Base-by-base conservation (phyloP, 2,113 vertebrate species). In the Apodemus speciosus region DNA sequence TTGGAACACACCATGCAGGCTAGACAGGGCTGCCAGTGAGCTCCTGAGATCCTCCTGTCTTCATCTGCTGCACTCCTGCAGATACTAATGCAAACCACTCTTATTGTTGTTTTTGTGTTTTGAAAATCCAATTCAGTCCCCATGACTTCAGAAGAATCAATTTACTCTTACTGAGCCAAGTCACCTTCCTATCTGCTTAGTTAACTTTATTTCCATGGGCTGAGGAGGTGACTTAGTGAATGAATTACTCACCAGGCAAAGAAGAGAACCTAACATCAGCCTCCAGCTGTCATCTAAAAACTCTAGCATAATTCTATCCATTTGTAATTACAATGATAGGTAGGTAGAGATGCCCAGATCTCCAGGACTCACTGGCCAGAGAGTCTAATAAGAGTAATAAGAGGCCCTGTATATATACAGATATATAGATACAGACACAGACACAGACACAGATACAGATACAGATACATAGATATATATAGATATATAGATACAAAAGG, bases 121-220 rank as follows among this genome's bases (percentile, higher is more conserved):
- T 64, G 2, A 18, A 35, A 64, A 10, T 84, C 58, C 46, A 66
- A 46, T 8, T 16, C 58, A 62, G 15, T 43, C 2, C 25, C 32
- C 4, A 3, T 20, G 9, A 43, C 10, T 20, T 0, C 15, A 43
- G 3, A 0, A 64, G 15, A 9, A 58, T 6, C n/a, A 58, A 40
- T 27, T 27, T 60, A 27, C 5, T 10, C 15, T 35, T 35, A 6
- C 8, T 35, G 16, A 21, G 25, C 27, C 16, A 46, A 46, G 40
- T 84, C 27, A 2, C 9, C 16, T 6, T 62, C 9, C 27, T 46
- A 32, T 2, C 18, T 32, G 40, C 58, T 64, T 62, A 43, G 38
- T 83, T 43, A 60, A 16, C 25, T 58, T 58, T 43, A 9, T 43
- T 83, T 62, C 15, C 58, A 30, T 32, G 25, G 49, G 2, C 15